phyloP scores from a whole-genome alignment of 2,888 invertebrate species.

The Lucinisca nassula region DNA sequence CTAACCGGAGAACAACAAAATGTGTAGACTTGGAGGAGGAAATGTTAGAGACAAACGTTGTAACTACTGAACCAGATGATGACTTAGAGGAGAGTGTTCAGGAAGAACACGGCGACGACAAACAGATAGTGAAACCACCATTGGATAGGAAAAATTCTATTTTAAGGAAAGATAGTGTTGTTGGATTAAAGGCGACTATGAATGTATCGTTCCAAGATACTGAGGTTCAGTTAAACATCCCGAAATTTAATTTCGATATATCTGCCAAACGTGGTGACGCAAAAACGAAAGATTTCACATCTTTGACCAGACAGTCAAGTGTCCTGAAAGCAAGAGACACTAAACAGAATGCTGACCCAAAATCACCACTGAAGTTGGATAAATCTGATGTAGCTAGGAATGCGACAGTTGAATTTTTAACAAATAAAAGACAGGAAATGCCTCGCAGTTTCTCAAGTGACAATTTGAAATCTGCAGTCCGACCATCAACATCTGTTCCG shows the following conservation, averaged over 20 bases:
- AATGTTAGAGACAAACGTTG: slow-evolving; percentile 28
- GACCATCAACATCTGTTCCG: not conserved
- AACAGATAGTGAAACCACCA: not conserved
- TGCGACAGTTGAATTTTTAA: not conserved
- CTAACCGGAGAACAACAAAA: slow-evolving; percentile 46
- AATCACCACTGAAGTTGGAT: not conserved
- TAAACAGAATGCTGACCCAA: not conserved
- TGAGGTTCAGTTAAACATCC: not conserved
- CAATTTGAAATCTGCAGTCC: not conserved
- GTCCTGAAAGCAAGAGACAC: not conserved
- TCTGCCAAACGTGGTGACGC: not conserved
- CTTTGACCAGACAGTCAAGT: not conserved
- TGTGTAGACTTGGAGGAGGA: slow-evolving; percentile 46
- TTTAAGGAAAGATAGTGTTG: slow-evolving; percentile 20
- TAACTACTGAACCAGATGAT: slow-evolving; percentile 40
- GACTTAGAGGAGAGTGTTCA: not conserved
- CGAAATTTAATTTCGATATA: not conserved
- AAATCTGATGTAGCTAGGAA: not conserved
- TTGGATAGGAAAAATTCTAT: slow-evolving; percentile 21
- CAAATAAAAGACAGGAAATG: not conserved
- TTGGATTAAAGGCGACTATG: not conserved
- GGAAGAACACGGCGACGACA: not conserved
- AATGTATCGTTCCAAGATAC: not conserved
- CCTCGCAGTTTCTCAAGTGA: not conserved
- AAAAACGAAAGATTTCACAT: not conserved